Evolutionary conservation across 2,888 invertebrate genomes (phyloP).

Genomic region (Caenorhabditis sp.): DNA sequence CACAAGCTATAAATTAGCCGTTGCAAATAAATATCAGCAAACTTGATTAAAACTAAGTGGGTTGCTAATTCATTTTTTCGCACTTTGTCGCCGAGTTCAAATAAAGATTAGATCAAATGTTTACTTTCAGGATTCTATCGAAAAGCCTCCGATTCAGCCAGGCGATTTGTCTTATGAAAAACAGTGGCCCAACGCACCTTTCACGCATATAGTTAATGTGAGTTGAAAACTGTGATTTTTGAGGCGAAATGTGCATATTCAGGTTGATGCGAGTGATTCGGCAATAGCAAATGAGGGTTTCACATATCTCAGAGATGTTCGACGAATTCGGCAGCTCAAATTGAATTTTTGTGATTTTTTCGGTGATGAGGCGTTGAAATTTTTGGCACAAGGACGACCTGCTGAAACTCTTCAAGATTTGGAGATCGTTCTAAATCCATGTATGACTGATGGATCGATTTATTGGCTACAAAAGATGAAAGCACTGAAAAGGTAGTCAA

Average conservation of each 20-base stretch:
- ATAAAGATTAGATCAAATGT: background rate
- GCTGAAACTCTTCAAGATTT: constrained; percentile 56
- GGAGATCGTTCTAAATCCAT: constrained; percentile 65
- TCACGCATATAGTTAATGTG: constrained; percentile 55
- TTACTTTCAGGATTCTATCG: constrained; percentile 1
- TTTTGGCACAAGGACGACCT: constrained; percentile 58
- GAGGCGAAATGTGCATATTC: background rate
- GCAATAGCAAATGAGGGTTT: constrained; percentile 67
- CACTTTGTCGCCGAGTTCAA: too few species aligned
- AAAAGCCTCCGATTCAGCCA: constrained; percentile 9
- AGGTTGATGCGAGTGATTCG: constrained; percentile 67
- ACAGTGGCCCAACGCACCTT: constrained; percentile 49
- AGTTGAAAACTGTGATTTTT: constrained; percentile 9
- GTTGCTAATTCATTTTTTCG: too few species aligned
- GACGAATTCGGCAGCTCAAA: constrained; percentile 52
- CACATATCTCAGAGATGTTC: constrained; percentile 60
- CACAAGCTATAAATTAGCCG: too few species aligned
- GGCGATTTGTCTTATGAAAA: constrained; percentile 45
- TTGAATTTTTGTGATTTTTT: constrained; percentile 70
- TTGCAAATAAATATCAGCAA: too few species aligned
- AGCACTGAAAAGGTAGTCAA: constrained; percentile 22
- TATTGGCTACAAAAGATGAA: constrained; percentile 59
- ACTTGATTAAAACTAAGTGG: too few species aligned
- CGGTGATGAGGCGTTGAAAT: constrained; percentile 60
- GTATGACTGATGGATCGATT: constrained; percentile 58